Conservation (phyloP, 1,140 invertebrate genomes). For the Drosophila neocordata region DNA sequence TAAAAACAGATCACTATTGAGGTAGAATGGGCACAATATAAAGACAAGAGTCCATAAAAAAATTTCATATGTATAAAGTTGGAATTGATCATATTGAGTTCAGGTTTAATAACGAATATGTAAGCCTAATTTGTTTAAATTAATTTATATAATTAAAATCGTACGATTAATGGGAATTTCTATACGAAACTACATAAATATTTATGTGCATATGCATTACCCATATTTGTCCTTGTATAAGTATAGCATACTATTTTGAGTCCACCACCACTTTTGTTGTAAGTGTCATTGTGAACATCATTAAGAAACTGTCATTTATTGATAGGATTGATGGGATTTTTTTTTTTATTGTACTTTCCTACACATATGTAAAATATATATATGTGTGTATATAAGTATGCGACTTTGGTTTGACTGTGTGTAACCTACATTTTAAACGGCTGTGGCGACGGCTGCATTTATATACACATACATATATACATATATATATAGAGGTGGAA, state of each 20-base stretch:
- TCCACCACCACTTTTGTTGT: background rate
- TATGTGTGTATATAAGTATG: constrained; percentile 32
- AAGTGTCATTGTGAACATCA: background rate
- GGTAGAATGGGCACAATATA: no score
- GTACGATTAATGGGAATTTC: background rate
- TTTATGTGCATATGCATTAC: no score
- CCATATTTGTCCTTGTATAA: background rate
- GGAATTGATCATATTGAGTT: background rate
- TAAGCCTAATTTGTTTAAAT: no score
- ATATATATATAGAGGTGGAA: background rate
- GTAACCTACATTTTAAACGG: constrained; percentile 77
- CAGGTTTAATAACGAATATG: background rate
- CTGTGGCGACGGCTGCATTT: constrained; percentile 14
- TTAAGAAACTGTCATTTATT: background rate
- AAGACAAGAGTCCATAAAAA: no score
- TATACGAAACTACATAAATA: background rate
- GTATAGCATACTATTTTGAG: background rate
- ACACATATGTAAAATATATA: constrained; percentile 33
- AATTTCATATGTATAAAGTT: no score
- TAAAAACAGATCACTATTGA: no score
- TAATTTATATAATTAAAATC: background rate
- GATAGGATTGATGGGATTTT: background rate
- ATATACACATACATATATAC: constrained; percentile 1
- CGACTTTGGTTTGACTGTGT: constrained; percentile 48
- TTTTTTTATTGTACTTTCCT: constrained; percentile 41